These are phyloP conservation scores for Ditula angustiorana DNA, from an alignment of 2,888 invertebrate genomes.

Conservation along the genomic window DNA sequence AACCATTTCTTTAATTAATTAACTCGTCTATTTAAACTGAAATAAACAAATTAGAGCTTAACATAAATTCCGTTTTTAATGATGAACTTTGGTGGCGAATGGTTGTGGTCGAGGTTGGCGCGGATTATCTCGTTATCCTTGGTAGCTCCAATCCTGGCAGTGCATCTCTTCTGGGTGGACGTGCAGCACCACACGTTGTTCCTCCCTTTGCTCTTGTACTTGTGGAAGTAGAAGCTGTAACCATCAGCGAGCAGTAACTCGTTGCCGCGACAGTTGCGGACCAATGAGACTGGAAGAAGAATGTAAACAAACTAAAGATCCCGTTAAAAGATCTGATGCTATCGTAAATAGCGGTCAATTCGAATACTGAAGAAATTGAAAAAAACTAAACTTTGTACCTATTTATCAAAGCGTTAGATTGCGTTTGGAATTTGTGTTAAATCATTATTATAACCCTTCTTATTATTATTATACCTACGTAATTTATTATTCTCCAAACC, in stretches of 20 bases:
- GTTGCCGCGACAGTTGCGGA: conserved; percentile 6
- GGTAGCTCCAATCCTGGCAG: conserved; percentile 47
- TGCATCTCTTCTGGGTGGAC: conserved; percentile 42
- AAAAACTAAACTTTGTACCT: no score
- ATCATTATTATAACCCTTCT: no score
- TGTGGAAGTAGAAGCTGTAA: conserved; percentile 53
- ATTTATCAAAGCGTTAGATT: no score
- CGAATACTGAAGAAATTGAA: no score
- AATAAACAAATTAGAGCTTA: no score
- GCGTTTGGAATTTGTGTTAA: no score
- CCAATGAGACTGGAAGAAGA: conserved; percentile 16
- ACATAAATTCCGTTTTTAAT: conserved; percentile 37
- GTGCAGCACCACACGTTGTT: conserved; percentile 54
- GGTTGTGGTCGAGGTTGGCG: conserved; percentile 40
- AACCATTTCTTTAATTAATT: no score
- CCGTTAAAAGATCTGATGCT: no score
- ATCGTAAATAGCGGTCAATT: no score
- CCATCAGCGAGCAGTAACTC: conserved; percentile 44
- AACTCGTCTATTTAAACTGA: no score
- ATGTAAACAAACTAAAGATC: background rate
- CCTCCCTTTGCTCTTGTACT: conserved; percentile 41
- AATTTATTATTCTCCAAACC: no score
- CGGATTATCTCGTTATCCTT: conserved; percentile 30
- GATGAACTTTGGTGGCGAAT: conserved; percentile 41
- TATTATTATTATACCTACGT: no score